Conservation (phyloP, 2,888 invertebrate genomes). For the Cataglyphis altisquamis region DNA sequence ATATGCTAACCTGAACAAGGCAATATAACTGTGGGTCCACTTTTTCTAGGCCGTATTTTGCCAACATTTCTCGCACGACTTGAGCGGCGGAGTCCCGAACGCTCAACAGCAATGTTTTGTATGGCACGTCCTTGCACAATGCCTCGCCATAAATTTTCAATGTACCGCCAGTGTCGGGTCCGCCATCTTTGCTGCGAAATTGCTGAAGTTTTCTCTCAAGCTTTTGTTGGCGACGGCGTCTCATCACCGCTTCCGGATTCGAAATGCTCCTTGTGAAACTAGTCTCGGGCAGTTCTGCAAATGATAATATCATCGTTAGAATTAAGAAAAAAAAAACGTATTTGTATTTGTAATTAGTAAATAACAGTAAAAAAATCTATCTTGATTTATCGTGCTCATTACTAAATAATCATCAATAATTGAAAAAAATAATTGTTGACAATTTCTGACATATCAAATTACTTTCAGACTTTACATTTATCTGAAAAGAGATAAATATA, state of each 20-base stretch:
- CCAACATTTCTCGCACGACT: slow-evolving; percentile 98
- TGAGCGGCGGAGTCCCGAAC: slow-evolving; percentile 96
- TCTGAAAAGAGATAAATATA: neutral
- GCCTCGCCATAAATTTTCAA: slow-evolving; percentile 98
- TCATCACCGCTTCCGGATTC: slow-evolving; percentile 99
- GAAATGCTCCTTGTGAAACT: slow-evolving; percentile 99
- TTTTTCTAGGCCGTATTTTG: slow-evolving; percentile 97
- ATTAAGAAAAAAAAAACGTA: neutral
- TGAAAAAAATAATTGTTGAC: neutral
- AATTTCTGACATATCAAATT: neutral
- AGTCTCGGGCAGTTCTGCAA: slow-evolving; percentile 96
- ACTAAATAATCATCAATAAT: neutral
- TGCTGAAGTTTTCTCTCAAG: slow-evolving; percentile 98
- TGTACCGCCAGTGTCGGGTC: slow-evolving; percentile 97
- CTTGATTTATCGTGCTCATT: neutral
- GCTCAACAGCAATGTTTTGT: slow-evolving; percentile 98
- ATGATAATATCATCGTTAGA: slow-evolving; percentile 9
- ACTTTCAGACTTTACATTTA: slow-evolving; percentile 8
- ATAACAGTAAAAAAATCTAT: neutral
- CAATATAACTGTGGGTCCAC: slow-evolving; percentile 97
- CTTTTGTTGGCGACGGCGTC: slow-evolving; percentile 97
- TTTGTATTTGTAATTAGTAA: neutral
- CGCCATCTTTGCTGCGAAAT: slow-evolving; percentile 97
- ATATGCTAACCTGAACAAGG: slow-evolving; percentile 93
- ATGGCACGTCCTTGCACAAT: slow-evolving; percentile 98